Percentiles rank a stretch among this genome's conserved stretches.
These are phyloP conservation scores for Periphyllus acericola DNA, from an alignment of 2,888 invertebrate genomes.

Conservation along the genomic window DNA sequence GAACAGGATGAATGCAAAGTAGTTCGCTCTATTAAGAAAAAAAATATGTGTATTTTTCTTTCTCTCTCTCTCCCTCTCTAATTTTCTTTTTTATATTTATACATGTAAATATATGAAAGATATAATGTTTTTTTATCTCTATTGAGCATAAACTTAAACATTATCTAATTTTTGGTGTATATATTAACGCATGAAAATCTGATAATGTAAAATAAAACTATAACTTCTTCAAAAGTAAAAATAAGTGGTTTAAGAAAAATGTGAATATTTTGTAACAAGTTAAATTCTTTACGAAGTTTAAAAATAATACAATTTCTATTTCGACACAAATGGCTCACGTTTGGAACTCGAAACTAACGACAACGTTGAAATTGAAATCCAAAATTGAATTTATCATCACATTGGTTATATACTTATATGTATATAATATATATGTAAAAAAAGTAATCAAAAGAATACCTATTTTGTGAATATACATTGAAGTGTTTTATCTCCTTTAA, in stretches of 20 bases:
- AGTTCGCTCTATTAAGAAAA: slow-evolving; percentile 3
- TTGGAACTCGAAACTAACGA: slow-evolving; percentile 24
- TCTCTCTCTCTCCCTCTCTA: not conserved
- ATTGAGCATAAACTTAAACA: slow-evolving; percentile 28
- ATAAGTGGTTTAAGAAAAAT: slow-evolving; percentile 42
- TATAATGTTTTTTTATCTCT: slow-evolving; percentile 2
- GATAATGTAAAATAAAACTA: slow-evolving; percentile 22
- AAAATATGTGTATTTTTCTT: too few species aligned
- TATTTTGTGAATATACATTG: not conserved
- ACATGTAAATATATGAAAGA: not conserved
- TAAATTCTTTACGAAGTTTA: slow-evolving; percentile 37
- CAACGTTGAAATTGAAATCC: slow-evolving; percentile 46
- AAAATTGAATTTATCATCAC: slow-evolving; percentile 52
- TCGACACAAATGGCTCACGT: slow-evolving; percentile 31
- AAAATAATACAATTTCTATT: slow-evolving; percentile 53
- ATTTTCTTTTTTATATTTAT: too few species aligned
- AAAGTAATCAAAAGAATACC: slow-evolving; percentile 45
- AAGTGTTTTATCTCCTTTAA: slow-evolving; percentile 5
- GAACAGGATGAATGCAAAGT: not conserved
- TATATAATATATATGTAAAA: not conserved
- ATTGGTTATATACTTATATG: not conserved
- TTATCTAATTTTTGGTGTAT: slow-evolving; percentile 48
- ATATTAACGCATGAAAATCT: slow-evolving; percentile 35
- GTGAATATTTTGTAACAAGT: slow-evolving; percentile 53
- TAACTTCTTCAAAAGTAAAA: slow-evolving; percentile 46